These are phyloP conservation scores for Heliconius erato DNA, from an alignment of 2,888 invertebrate genomes.

Conservation along the genomic window DNA sequence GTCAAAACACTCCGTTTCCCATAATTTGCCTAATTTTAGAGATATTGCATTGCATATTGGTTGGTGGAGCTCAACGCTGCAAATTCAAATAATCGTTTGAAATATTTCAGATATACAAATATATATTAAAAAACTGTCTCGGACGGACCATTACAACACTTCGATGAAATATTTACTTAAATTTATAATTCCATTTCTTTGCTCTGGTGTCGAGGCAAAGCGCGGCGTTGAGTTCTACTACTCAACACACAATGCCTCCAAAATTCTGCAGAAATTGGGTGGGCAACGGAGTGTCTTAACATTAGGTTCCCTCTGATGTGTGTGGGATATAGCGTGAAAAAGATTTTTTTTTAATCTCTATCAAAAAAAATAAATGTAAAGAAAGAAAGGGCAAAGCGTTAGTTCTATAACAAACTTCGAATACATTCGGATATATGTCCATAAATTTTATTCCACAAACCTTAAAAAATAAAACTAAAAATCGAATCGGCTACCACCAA, in stretches of 20 bases:
- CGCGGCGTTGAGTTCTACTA: too few relatives aligned
- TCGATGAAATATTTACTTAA: too few relatives aligned
- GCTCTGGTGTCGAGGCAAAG: too few relatives aligned
- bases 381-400: neutral
- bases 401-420: neutral
- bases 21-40: neutral
- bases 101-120: neutral
- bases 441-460: neutral
- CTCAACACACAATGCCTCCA: too few relatives aligned
- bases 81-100: neutral
- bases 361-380: neutral
- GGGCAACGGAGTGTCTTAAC: too few relatives aligned
- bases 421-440: neutral
- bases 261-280: too few relatives aligned
- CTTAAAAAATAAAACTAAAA: slow-evolving; percentile 1
- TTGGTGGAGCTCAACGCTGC: neutral
- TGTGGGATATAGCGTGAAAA: too few relatives aligned
- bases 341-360: too few relatives aligned
- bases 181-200: too few relatives aligned
- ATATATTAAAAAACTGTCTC: neutral
- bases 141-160: too few relatives aligned
- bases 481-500: slow-evolving; percentile 36
- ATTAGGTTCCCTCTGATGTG: too few relatives aligned
- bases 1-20: neutral
- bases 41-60: neutral